Evolutionary conservation across 2,113 vertebrate species (phyloP), one percentile per base, ranked within the genome.

Genomic region (Oryzias curvinotus): DNA sequence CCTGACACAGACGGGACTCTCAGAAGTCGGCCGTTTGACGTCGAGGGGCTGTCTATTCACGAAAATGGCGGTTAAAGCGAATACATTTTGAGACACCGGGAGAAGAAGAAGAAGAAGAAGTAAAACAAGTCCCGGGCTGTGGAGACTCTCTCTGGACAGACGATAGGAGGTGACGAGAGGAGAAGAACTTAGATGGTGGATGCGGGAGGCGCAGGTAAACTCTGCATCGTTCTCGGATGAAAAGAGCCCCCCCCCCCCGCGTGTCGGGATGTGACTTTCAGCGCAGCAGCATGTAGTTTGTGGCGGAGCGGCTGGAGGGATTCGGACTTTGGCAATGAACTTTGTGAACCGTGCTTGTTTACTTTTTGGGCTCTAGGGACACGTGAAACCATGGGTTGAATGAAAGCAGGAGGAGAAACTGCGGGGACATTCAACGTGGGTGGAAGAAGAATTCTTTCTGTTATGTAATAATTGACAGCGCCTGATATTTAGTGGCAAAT

Each of bases 401-500:
- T 65, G 63, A 36, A 36, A 36, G 61, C 44, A 60, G 65, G 42
- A 61, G 66, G 76, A 70, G 23, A 28, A 66, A 75, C 81, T 81
- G 84, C 78, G 75, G 83, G 84, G 86, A 88, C 76, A 17, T 68
- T 85, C 82, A 68, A 50, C 77, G 86, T 86, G 85, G 86, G 85
- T 72, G 85, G 87, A 82, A 77, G 82, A 68, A 63, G 74, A 56
- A 73, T 80, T 65, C 78, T 85, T 73, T 73, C 45, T 78, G 69
- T 88, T 88, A 87, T 86, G 78, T 83, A 85, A 88, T 86, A 82
- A 82, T 71, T 84, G 86, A 87, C 87, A 77, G 51, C 18, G 53
- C 54, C 78, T 80, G 68, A 75, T 80, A 56, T 87, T 86, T 80
- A 81, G 73, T 55, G 79, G 62, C 50, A 36, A 54, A 84, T 77